Evolutionary conservation across 2,888 invertebrate genomes (phyloP), one percentile per base, ranked within the genome.

Genomic region (Chirona hameri): DNA sequence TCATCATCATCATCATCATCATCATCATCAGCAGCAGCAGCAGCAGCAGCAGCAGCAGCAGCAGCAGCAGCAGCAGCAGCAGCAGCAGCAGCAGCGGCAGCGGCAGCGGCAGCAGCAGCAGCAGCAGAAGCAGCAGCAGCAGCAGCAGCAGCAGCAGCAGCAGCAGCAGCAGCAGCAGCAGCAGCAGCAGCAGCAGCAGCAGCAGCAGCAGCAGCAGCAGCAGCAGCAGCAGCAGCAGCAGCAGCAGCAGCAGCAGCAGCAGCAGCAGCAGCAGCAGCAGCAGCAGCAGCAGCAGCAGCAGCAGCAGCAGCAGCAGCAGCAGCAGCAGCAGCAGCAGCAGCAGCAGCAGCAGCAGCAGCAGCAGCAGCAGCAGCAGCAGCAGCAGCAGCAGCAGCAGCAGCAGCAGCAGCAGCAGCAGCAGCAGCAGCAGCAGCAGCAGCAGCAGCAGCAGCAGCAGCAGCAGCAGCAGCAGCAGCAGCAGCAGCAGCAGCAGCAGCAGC

Each of bases 21-120:
- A n/a, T n/a, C n/a, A n/a, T n/a, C n/a, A n/a, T n/a, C n/a, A n/a
- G n/a, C n/a, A n/a, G n/a, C n/a, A 65, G 65, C 65, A 65, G 65
- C n/a, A 65, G 65, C n/a, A 65, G 65, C n/a, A 65, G 65, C n/a
- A 65, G 65, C n/a, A 65, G 65, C n/a, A 65, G 65, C n/a, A 65
- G 65, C n/a, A 65, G 65, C n/a, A 65, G 65, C n/a, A 65, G 65
- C n/a, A 65, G 65, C n/a, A 65, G 65, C n/a, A 65, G 65, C n/a
- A 65, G 65, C n/a, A 65, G 65, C n/a, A 65, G 65, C n/a, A 65
- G 65, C n/a, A 65, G 65, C n/a, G n/a, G 65, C n/a, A 65, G 65
- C n/a, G n/a, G 65, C n/a, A 65, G 65, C n/a, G 65, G 65, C n/a
- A 65, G 65, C n/a, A n/a, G n/a, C n/a, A n/a, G n/a, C n/a, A n/a